Evolutionary conservation across 1,140 invertebrate genomes (phyloP).

Genomic region (Aphidius gifuensis): DNA sequence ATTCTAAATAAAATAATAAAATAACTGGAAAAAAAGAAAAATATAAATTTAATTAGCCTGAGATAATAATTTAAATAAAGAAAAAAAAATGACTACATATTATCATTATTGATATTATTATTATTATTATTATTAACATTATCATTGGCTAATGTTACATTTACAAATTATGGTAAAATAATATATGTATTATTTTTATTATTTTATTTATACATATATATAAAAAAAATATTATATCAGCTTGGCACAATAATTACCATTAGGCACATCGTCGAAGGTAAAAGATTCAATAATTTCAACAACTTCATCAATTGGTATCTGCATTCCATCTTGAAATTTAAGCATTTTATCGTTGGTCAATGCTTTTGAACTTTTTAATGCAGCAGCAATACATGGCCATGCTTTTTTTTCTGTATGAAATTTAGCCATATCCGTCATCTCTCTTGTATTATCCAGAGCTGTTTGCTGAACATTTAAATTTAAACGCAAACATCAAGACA

Average conservation of each 20-base stretch:
- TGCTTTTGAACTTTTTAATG: constrained; percentile 44
- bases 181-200: too few relatives aligned
- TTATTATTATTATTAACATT: too few relatives aligned
- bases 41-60: too few relatives aligned
- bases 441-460: constrained; percentile 37
- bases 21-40: not conserved
- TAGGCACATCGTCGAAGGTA: constrained; percentile 53
- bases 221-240: not conserved
- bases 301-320: constrained; percentile 56
- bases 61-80: too few relatives aligned
- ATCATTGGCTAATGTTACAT: too few relatives aligned
- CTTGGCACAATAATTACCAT: constrained; percentile 44
- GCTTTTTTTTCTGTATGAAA: constrained; percentile 42
- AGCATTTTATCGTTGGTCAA: constrained; percentile 46
- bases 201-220: too few relatives aligned
- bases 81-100: too few relatives aligned
- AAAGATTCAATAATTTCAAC: constrained; percentile 59
- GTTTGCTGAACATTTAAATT: constrained; percentile 31
- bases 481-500: constrained; percentile 19
- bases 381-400: constrained; percentile 47
- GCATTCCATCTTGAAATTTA: constrained; percentile 50
- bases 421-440: constrained; percentile 41
- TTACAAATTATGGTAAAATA: too few relatives aligned
- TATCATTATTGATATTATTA: too few relatives aligned
- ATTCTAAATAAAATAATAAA: constrained; percentile 7